Evolutionary conservation across 2,797 vertebrate species (phyloP).

Genomic region (Chiroxiphia lanceolata): DNA sequence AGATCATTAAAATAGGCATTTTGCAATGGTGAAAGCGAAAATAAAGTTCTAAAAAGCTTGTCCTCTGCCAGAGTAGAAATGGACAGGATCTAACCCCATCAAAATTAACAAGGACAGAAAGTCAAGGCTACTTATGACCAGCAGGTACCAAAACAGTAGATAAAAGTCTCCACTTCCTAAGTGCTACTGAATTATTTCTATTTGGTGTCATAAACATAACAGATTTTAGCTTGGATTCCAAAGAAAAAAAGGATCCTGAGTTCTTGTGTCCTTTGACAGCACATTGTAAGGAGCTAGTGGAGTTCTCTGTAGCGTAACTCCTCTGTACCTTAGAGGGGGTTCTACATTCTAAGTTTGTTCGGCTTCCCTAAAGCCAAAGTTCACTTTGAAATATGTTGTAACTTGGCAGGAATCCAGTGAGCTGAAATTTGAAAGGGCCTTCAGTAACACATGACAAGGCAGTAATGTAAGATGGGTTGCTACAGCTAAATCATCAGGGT

Average conservation of each 20-base stretch:
- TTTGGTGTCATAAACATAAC: background rate
- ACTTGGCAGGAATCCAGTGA: background rate
- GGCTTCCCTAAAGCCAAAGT: background rate
- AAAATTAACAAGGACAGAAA: background rate
- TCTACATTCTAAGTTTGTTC: background rate
- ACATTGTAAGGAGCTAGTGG: background rate
- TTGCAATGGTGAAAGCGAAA: conserved; percentile 6
- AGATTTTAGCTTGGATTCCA: background rate
- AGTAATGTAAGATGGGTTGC: background rate
- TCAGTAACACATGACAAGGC: background rate
- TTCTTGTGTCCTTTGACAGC: background rate
- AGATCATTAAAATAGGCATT: conserved; percentile 4
- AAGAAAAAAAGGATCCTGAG: background rate
- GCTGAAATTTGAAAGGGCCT: background rate
- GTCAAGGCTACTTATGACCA: conserved; percentile 12
- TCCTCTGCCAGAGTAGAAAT: background rate
- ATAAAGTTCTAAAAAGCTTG: background rate
- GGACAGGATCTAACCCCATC: background rate
- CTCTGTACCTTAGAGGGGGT: background rate
- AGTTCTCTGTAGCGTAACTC: background rate
- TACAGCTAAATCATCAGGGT: background rate
- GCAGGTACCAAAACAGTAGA: conserved; percentile 5
- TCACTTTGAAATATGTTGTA: background rate
- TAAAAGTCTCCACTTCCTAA: background rate
- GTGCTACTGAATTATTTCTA: background rate